A percentile compares a stretch with the other conserved stretches of the same genome.
Conservation (phyloP, 2,797 vertebrate genomes). For the Ctenopoma kingsleyae region DNA sequence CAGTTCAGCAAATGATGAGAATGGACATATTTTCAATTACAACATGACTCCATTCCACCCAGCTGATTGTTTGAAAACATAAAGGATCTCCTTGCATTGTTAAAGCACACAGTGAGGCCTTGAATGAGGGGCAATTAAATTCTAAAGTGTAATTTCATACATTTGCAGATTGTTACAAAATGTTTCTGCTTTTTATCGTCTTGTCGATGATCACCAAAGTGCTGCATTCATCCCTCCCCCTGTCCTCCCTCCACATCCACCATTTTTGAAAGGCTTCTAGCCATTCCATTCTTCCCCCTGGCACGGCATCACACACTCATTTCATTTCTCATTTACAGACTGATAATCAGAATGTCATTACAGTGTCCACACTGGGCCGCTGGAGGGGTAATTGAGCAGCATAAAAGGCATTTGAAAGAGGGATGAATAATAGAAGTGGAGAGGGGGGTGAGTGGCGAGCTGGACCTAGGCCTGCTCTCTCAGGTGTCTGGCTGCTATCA, state of each 20-base stretch:
- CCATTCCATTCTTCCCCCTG: conserved; percentile 88
- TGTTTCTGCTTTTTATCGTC: conserved; percentile 76
- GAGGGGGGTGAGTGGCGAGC: conserved; percentile 64
- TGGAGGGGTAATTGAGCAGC: conserved; percentile 94
- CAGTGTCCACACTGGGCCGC: conserved; percentile 91
- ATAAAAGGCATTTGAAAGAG: conserved; percentile 86
- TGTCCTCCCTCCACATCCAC: conserved; percentile 51
- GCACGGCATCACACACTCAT: conserved; percentile 91
- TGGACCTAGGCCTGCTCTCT: conserved; percentile 77
- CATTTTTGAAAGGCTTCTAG: conserved; percentile 86
- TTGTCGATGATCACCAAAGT: conserved; percentile 74
- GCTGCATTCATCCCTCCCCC: conserved; percentile 65
- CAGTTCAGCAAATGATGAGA: conserved; percentile 51
- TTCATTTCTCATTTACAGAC: conserved; percentile 99
- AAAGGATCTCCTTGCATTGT: conserved; percentile 76
- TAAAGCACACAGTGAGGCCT: conserved; percentile 68
- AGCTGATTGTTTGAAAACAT: conserved; percentile 77
- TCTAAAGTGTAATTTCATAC: conserved; percentile 82
- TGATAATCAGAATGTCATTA: conserved; percentile 99
- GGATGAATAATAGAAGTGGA: conserved; percentile 84
- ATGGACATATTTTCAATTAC: conserved; percentile 74
- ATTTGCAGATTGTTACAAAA: conserved; percentile 76
- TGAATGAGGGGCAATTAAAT: conserved; percentile 90
- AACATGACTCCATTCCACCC: conserved; percentile 67
- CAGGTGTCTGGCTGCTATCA: conserved; percentile 84